Conservation (phyloP, 2,113 vertebrate species). For the Leiothrix lutea region DNA sequence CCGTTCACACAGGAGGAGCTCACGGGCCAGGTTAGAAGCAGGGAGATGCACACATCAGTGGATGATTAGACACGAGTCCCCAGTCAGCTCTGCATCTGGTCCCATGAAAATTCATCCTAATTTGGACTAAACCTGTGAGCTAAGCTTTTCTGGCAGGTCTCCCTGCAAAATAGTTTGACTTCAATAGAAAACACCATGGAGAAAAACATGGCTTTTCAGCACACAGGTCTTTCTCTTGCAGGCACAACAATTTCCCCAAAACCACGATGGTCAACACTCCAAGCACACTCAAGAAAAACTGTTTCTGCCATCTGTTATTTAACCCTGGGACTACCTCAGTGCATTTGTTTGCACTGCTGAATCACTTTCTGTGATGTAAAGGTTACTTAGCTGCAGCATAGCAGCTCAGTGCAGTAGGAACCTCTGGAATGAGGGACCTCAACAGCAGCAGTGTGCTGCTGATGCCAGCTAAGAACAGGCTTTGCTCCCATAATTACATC, state of each 20-base stretch:
- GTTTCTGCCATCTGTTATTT: neutral
- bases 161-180: conserved; percentile 52
- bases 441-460: accelerated
- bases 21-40: neutral
- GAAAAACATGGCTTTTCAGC: conserved; percentile 30
- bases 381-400: neutral
- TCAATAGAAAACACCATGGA: conserved; percentile 42
- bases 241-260: neutral
- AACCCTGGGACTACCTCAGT: neutral
- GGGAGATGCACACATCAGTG: neutral
- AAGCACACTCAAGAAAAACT: neutral
- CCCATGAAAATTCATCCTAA: neutral
- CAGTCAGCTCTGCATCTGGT: neutral
- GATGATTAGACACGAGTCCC: neutral
- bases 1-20: neutral
- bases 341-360: neutral
- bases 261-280: neutral
- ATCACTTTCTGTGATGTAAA: neutral
- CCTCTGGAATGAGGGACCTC: neutral
- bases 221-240: neutral
- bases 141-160: conserved; percentile 19
- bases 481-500: neutral
- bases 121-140: neutral
- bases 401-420: neutral
- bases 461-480: neutral